Base-by-base conservation (phyloP, 2,797 vertebrate species). In the Cygnus olor region DNA sequence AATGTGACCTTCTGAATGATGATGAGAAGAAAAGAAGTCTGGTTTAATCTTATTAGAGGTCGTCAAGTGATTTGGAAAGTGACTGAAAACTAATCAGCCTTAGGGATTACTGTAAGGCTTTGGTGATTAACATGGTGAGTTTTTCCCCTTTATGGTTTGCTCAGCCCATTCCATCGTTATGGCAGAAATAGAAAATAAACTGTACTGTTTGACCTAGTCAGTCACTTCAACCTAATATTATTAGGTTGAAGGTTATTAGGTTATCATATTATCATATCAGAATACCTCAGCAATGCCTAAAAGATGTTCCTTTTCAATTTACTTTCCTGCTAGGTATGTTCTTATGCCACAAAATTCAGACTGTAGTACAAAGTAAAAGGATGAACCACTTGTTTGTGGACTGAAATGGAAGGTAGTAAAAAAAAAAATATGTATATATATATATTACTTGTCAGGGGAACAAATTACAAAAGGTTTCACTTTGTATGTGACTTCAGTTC, bases 41-140 rank as follows among this genome's bases (percentile, higher is more conserved):
- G 56, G 80, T 51, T 94, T 96, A 95, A 95, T 94, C 87, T 96
- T 71, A 91, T 87, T 95, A 91, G 87, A 74, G 85, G 81, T 71
- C 86, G 74, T 91, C 82, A 96, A 97, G 95, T 85, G 82, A 72
- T 88, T 89, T 0, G 0, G 66, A 96, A 96, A 95, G 76, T 36
- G 85, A 85, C 70, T 89, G 92, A 94, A 94, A 92, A 61, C 63
- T 94, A 94, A 95, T 96, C 79, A 95, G 76, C 68, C 80, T 32
- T 60, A 61, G 60, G 73, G 85, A 95, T 95, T 96, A 82, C 54
- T 83, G 44, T 68, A 56, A 88, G 38, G 40, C 34, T 95, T 94
- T 85, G 36, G 22, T 92, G 64, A 85, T 92, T 96, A 93, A 76
- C 25, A 21, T 61, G 36, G 14, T 45, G 13, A 4, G 14, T 49